Conservation (phyloP, 2,888 invertebrate species). For the Synergus umbraculus region DNA sequence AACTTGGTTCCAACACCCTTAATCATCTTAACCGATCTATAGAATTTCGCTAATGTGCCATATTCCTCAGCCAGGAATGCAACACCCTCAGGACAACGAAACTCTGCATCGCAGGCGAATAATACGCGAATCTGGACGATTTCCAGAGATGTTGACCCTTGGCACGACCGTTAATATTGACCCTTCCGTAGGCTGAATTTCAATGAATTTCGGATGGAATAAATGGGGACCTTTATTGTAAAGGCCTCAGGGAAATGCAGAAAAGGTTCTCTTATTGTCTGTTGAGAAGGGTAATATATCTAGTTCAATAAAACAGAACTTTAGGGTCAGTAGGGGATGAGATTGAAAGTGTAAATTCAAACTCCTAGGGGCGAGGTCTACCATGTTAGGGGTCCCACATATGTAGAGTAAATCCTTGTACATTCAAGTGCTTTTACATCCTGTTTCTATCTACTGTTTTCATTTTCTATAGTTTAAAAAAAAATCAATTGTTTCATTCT, state of each 20-base stretch:
- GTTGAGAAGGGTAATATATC: neutral
- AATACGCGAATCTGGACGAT: constrained; percentile 30
- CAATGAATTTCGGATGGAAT: constrained; percentile 45
- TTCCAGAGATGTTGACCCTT: constrained; percentile 39
- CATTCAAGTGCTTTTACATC: too few relatives aligned
- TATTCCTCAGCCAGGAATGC: constrained; percentile 15
- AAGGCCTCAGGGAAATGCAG: constrained; percentile 24
- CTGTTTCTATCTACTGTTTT: too few relatives aligned
- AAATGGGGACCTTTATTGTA: constrained; percentile 15
- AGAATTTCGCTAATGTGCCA: neutral
- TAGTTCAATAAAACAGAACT: neutral
- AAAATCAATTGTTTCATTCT: too few relatives aligned
- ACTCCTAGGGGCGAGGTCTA: neutral
- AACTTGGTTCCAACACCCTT: too few relatives aligned
- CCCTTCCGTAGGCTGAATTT: constrained; percentile 51
- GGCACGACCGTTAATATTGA: constrained; percentile 46
- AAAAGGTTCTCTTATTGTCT: neutral
- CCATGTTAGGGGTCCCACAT: too few relatives aligned
- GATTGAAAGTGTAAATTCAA: neutral
- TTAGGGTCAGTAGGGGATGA: neutral
- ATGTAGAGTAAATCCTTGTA: too few relatives aligned
- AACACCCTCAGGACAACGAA: constrained; percentile 39
- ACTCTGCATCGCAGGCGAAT: constrained; percentile 18
- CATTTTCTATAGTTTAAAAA: too few relatives aligned
- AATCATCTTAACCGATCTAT: constrained; percentile 12